Conservation (phyloP, 2,888 invertebrate species). For the Amiota minor region DNA sequence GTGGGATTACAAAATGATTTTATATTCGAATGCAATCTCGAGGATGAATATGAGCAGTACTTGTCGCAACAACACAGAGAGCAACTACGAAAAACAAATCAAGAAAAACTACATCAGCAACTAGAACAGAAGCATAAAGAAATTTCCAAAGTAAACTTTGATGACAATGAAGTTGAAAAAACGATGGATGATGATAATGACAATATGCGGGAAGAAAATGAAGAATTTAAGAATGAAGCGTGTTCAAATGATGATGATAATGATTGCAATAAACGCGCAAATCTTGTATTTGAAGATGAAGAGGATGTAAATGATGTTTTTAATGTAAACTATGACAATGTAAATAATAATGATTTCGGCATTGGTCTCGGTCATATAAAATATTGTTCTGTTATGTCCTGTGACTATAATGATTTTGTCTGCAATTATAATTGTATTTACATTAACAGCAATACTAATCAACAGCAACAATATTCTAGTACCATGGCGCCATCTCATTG, state of each 20-base stretch:
- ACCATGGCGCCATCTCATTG: no score
- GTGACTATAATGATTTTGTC: conserved; percentile 44
- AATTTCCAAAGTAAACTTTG: background rate
- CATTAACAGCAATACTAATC: background rate
- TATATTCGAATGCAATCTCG: conserved; percentile 58
- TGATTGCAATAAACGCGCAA: background rate
- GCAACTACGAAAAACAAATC: conserved; percentile 26
- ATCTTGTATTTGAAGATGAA: background rate
- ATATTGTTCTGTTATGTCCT: conserved; percentile 2
- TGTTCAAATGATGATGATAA: conserved; percentile 28
- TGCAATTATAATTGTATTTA: conserved; percentile 45
- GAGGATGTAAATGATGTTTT: background rate
- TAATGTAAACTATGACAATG: background rate
- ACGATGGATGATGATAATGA: conserved; percentile 28
- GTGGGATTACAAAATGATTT: conserved; percentile 72
- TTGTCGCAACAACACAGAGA: conserved; percentile 18
- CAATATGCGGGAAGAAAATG: conserved; percentile 34
- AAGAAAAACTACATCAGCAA: conserved; percentile 33
- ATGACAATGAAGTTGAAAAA: conserved; percentile 26
- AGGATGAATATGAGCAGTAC: conserved; percentile 36
- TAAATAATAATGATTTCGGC: background rate
- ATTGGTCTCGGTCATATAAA: background rate
- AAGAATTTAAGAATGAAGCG: conserved; percentile 34
- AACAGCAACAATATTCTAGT: background rate
- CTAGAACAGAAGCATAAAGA: conserved; percentile 1